Percentiles rank a stretch among this genome's conserved stretches.
These are phyloP conservation scores for Trichogramma dendrolimi DNA, from an alignment of 2,888 invertebrate genomes.

Conservation along the genomic window DNA sequence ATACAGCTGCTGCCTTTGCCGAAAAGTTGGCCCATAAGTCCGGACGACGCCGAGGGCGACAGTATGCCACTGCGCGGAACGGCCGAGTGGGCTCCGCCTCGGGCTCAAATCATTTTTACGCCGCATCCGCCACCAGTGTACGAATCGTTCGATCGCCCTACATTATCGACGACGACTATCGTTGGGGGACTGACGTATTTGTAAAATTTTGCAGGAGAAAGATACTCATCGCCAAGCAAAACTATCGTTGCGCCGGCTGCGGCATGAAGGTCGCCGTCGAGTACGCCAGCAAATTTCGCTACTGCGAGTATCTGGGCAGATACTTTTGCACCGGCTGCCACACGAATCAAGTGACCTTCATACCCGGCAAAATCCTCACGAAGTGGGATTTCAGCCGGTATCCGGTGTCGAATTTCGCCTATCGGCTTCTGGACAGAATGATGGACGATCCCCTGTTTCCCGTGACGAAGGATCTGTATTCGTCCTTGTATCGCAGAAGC, in stretches of 20 bases:
- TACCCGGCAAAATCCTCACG: constrained; percentile 65
- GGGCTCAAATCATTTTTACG: constrained; percentile 78
- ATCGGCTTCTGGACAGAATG: constrained; percentile 72
- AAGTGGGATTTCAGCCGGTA: constrained; percentile 69
- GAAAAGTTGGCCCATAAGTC: constrained; percentile 65
- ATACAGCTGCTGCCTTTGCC: constrained; percentile 68
- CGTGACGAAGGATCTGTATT: constrained; percentile 65
- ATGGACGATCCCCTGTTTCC: constrained; percentile 73
- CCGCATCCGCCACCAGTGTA: constrained; percentile 68
- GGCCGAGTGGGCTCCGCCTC: constrained; percentile 78
- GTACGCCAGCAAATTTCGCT: constrained; percentile 71
- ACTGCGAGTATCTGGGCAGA: constrained; percentile 78
- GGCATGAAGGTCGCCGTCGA: constrained; percentile 72
- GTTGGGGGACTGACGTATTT: not conserved
- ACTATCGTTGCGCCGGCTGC: constrained; percentile 79
- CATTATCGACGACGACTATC: not conserved
- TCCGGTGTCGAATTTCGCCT: constrained; percentile 78
- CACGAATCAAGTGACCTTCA: constrained; percentile 68
- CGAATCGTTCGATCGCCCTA: constrained; percentile 37
- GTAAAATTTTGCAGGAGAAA: constrained; percentile 55
- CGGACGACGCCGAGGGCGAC: constrained; percentile 57
- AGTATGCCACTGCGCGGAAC: constrained; percentile 66
- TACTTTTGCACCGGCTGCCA: constrained; percentile 86
- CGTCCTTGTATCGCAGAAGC: constrained; percentile 62
- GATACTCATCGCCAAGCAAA: constrained; percentile 66